A percentile compares a stretch with the other conserved stretches of the same genome.
These are phyloP conservation scores for Orchestia grillus DNA, from an alignment of 1,140 invertebrate genomes.

Conservation along the genomic window DNA sequence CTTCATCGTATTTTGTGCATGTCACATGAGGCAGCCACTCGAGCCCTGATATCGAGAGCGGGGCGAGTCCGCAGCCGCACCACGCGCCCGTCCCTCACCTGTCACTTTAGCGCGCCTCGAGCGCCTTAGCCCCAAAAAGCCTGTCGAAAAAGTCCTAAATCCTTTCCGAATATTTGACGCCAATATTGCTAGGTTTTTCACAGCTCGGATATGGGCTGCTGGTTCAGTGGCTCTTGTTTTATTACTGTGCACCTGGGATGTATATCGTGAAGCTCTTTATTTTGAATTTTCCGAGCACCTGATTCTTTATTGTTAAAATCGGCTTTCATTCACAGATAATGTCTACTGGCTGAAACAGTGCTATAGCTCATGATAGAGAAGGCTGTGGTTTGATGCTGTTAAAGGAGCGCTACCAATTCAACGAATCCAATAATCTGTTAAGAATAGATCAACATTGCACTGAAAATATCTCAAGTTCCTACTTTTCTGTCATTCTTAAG, in stretches of 20 bases:
- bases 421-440: too few species aligned
- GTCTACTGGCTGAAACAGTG: too few species aligned
- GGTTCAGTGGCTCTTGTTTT: not conserved
- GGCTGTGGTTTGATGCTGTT: too few species aligned
- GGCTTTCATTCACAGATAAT: too few species aligned
- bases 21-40: not conserved
- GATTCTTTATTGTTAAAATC: not conserved
- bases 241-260: not conserved
- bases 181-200: not conserved
- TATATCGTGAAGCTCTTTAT: not conserved
- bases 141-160: not conserved
- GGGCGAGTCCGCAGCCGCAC: not conserved
- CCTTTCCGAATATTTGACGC: constrained; percentile 9
- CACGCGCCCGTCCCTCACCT: not conserved
- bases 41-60: not conserved
- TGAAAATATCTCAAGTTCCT: too few species aligned
- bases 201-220: not conserved
- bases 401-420: too few species aligned
- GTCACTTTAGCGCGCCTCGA: not conserved
- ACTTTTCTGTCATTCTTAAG: too few species aligned
- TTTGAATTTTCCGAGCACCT: not conserved
- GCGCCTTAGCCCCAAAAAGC: not conserved
- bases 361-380: too few species aligned
- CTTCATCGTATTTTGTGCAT: too few species aligned
- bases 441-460: too few species aligned